phyloP scores from a whole-genome alignment of 2,888 invertebrate species.

The Drosophila anceps region DNA sequence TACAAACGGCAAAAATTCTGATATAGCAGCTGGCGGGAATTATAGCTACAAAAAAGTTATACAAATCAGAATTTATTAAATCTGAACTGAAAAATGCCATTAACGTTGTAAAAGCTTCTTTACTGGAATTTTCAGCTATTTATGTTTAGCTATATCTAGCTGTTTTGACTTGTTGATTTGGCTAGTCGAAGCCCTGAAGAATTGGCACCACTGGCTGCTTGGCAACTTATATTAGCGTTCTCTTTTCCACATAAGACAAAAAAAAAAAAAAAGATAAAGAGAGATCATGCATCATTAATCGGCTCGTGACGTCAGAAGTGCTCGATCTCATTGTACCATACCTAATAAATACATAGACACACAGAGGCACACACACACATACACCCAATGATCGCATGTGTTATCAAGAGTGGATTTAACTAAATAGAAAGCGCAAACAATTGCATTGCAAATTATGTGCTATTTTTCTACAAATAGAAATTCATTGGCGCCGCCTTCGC shows the following conservation, averaged over 20 bases:
- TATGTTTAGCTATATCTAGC: no score
- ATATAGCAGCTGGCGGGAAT: no score
- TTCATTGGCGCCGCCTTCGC: constrained; percentile 30
- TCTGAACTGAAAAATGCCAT: no score
- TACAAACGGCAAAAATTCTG: no score
- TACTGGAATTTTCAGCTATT: no score
- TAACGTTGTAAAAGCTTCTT: no score
- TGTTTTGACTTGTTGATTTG: no score
- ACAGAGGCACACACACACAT: constrained; percentile 7
- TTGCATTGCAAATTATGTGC: constrained; percentile 73
- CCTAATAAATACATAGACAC: constrained; percentile 10
- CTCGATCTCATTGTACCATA: constrained; percentile 40
- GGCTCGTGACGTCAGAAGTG: constrained; percentile 53
- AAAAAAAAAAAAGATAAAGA: neutral
- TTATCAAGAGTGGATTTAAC: constrained; percentile 54
- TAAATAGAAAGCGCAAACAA: constrained; percentile 74
- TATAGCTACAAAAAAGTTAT: no score
- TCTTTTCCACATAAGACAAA: no score
- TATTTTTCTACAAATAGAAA: constrained; percentile 78
- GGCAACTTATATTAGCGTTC: constrained; percentile 12
- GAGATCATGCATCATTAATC: constrained; percentile 23
- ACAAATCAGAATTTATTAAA: no score
- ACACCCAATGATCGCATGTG: constrained; percentile 47
- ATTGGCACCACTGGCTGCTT: constrained; percentile 9
- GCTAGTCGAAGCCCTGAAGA: no score